A percentile compares a stretch with the other conserved stretches of the same genome.
Conservation (phyloP, 2,797 vertebrate species). For the Tokudaia muenninki region DNA sequence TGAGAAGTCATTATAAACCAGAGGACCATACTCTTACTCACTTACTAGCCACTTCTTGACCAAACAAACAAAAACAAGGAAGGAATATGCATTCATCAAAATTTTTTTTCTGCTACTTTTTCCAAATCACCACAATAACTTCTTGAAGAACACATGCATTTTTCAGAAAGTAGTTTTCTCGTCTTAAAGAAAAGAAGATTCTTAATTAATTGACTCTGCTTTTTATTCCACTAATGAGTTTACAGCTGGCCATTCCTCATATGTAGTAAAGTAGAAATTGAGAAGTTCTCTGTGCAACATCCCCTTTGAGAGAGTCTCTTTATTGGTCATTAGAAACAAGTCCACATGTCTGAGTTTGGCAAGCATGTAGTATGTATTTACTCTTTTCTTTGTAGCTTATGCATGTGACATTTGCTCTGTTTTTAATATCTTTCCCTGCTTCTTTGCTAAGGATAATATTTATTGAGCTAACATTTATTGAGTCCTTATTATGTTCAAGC, state of each 20-base stretch:
- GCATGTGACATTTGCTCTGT: slow-evolving; percentile 39
- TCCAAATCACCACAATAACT: not conserved
- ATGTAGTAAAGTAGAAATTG: not conserved
- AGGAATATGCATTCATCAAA: not conserved
- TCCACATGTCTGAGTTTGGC: not conserved
- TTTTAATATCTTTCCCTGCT: slow-evolving; percentile 24
- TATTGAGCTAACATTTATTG: slow-evolving; percentile 57
- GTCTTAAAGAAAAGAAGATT: not conserved
- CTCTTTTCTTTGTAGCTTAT: slow-evolving; percentile 4
- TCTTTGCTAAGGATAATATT: slow-evolving; percentile 55
- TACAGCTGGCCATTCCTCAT: not conserved
- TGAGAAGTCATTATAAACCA: not conserved
- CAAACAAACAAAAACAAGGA: not conserved
- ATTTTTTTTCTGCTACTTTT: not conserved
- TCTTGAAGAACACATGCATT: not conserved
- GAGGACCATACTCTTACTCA: not conserved
- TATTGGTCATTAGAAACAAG: slow-evolving; percentile 24
- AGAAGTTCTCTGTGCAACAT: not conserved
- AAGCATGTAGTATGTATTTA: not conserved
- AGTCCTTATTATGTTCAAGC: slow-evolving; percentile 1
- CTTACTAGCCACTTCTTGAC: accelerated
- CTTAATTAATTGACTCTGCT: not conserved
- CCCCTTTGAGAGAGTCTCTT: not conserved
- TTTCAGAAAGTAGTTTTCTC: not conserved
- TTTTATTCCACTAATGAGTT: not conserved